Conservation (phyloP, 2,888 invertebrate species). For the Baronia brevicornis region DNA sequence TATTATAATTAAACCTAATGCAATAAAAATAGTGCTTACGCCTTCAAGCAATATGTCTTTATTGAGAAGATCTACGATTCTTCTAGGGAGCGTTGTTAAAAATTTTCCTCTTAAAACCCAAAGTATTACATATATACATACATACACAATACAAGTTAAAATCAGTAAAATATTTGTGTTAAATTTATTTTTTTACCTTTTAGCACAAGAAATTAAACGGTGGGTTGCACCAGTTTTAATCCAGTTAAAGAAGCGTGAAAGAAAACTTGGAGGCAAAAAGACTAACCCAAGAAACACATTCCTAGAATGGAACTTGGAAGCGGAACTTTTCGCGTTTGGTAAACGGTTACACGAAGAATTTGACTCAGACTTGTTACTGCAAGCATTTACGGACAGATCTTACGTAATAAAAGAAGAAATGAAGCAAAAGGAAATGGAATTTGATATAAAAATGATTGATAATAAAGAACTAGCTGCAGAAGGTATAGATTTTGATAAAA, state of each 20-base stretch:
- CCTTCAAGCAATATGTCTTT: constrained; percentile 39
- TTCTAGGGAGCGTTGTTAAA: constrained; percentile 35
- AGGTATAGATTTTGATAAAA: constrained; percentile 56
- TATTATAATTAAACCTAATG: too few species aligned
- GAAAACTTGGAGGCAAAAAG: constrained; percentile 75
- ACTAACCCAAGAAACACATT: constrained; percentile 74
- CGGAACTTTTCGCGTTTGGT: constrained; percentile 92
- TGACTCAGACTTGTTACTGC: constrained; percentile 78
- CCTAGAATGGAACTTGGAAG: constrained; percentile 91
- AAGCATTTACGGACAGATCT: constrained; percentile 87
- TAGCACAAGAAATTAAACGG: constrained; percentile 66
- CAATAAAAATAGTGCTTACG: constrained; percentile 4
- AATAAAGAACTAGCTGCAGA: constrained; percentile 81
- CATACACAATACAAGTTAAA: background rate
- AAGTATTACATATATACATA: constrained; percentile 26
- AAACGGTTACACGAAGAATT: constrained; percentile 90
- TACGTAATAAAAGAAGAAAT: constrained; percentile 83
- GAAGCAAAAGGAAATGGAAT: constrained; percentile 81
- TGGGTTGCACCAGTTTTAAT: constrained; percentile 82
- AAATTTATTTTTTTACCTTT: constrained; percentile 16
- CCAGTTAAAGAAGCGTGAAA: constrained; percentile 76
- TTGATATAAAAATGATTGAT: constrained; percentile 78
- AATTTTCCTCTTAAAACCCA: constrained; percentile 35
- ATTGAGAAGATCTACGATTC: constrained; percentile 42
- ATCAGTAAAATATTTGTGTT: background rate